phyloP scores from a whole-genome alignment of 2,113 vertebrate genomes.

The Melozone crissalis region DNA sequence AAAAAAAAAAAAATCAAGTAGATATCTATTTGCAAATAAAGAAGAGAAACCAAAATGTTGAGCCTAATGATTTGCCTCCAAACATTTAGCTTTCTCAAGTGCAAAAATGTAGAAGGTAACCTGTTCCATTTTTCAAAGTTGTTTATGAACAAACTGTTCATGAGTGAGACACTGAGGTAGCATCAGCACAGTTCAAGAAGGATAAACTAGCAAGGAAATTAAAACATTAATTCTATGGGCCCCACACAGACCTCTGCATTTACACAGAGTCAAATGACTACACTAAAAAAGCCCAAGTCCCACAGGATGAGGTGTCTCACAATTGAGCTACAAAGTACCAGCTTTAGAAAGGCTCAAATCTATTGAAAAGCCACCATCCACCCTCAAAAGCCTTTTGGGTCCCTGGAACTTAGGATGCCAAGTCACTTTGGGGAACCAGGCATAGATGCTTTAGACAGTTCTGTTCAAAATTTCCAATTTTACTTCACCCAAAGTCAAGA shows the following conservation, averaged over 20 bases:
- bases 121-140: background rate
- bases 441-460: background rate
- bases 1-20: background rate
- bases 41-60: background rate
- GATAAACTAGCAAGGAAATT: background rate
- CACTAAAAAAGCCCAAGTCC: background rate
- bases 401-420: background rate
- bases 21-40: background rate
- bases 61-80: background rate
- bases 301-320: background rate
- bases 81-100: background rate
- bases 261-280: background rate
- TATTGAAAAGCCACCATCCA: background rate
- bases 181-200: background rate
- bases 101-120: background rate
- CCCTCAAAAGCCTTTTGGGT: background rate
- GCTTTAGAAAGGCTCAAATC: background rate
- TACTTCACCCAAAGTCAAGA: background rate
- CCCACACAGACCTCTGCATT: background rate
- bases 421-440: background rate
- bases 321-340: fast-evolving
- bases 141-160: background rate
- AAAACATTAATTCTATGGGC: background rate
- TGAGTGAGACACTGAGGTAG: background rate
- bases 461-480: background rate